Conservation (phyloP, 1,140 invertebrate species). For the Ptiloglossa arizonensis region DNA sequence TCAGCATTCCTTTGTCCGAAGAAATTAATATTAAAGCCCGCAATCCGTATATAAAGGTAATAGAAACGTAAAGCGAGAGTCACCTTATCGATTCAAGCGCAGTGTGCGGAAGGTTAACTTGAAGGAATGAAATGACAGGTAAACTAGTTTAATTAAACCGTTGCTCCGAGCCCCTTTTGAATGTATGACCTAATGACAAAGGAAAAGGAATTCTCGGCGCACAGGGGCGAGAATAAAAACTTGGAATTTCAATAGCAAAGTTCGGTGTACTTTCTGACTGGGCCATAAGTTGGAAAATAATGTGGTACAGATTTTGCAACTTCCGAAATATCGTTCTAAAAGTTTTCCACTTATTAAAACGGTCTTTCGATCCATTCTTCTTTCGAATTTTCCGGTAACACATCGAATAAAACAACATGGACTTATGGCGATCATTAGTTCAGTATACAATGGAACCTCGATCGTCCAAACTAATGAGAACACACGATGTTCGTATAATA, state of each 20-base stretch:
- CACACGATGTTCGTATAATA: no score
- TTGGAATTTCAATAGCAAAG: conserved; percentile 61
- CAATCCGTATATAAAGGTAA: conserved; percentile 35
- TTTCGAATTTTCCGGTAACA: background rate
- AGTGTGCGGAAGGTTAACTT: conserved; percentile 37
- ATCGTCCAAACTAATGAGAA: no score
- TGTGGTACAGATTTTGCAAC: conserved; percentile 29
- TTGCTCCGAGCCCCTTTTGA: conserved; percentile 63
- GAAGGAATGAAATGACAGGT: conserved; percentile 56
- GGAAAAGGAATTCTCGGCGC: conserved; percentile 49
- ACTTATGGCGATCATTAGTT: background rate
- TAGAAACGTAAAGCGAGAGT: conserved; percentile 35
- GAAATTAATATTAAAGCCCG: conserved; percentile 53
- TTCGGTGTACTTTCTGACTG: conserved; percentile 13
- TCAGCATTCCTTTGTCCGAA: background rate
- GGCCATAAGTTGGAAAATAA: conserved; percentile 52
- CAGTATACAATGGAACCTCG: no score
- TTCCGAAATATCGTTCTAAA: conserved; percentile 44
- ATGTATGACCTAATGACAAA: conserved; percentile 70
- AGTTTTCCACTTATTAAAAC: conserved; percentile 46
- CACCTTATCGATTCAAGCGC: conserved; percentile 48
- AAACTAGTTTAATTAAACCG: conserved; percentile 75
- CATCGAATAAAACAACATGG: background rate
- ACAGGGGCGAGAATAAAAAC: conserved; percentile 31
- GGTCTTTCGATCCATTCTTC: background rate